These are phyloP conservation scores for Meta bourneti DNA, from an alignment of 2,888 invertebrate genomes.

Conservation along the genomic window DNA sequence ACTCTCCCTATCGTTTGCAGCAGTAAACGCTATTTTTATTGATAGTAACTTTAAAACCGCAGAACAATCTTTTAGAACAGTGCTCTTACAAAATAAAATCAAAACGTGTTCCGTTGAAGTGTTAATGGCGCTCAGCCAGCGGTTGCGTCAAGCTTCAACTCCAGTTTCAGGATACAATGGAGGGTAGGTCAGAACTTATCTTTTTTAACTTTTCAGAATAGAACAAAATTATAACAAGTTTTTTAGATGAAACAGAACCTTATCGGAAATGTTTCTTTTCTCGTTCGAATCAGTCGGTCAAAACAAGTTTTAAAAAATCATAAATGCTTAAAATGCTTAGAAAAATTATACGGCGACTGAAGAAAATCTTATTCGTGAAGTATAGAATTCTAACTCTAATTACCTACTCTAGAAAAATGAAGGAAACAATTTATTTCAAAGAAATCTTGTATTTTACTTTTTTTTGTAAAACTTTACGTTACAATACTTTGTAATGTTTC, in stretches of 20 bases:
- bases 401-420: too few species aligned
- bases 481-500: too few species aligned
- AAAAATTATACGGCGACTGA: too few species aligned
- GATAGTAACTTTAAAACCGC: not conserved
- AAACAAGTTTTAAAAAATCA: too few species aligned
- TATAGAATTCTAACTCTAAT: too few species aligned
- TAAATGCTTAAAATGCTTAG: too few species aligned
- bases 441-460: too few species aligned
- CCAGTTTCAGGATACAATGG: not conserved
- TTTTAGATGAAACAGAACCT: not conserved
- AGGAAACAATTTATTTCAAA: too few species aligned
- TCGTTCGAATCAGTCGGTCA: too few species aligned
- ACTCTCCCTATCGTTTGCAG: not conserved
- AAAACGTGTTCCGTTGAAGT: not conserved
- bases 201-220: not conserved
- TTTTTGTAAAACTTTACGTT: too few species aligned
- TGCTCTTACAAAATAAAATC: constrained; percentile 11
- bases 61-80: constrained; percentile 10
- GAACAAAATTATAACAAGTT: not conserved
- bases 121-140: not conserved
- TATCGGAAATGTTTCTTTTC: not conserved
- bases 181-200: constrained; percentile 2
- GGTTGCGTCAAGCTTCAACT: not conserved
- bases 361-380: too few species aligned
- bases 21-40: constrained; percentile 16